These are phyloP conservation scores for Cassiopea andromeda DNA, from an alignment of 30 jellyfish, hydroid and myxozoan species.

Conservation along the genomic window DNA sequence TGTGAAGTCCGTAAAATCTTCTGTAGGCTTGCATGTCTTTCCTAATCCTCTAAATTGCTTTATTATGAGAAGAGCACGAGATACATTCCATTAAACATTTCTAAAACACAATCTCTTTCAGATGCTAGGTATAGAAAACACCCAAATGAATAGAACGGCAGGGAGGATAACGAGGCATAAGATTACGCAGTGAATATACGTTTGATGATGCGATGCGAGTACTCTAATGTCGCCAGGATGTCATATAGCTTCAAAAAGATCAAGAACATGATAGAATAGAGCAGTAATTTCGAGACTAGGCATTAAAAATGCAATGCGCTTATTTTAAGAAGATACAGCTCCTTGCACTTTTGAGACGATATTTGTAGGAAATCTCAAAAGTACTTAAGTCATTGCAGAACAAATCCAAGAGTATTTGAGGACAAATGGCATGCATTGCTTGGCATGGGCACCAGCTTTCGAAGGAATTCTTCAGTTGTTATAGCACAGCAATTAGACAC, in stretches of 20 bases:
- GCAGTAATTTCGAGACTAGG: neutral
- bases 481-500: no score
- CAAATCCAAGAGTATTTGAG: neutral
- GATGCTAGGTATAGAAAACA: neutral
- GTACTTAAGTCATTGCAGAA: neutral
- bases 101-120: neutral
- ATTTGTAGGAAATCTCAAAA: neutral
- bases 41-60: neutral
- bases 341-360: neutral
- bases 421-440: neutral
- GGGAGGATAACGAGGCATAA: neutral
- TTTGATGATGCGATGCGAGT: neutral
- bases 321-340: neutral
- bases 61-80: slow-evolving; percentile 22
- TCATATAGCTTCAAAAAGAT: neutral
- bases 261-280: neutral
- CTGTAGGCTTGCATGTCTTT: slow-evolving; percentile 10
- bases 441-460: no score
- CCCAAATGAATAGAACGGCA: neutral
- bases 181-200: neutral
- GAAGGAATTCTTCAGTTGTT: no score
- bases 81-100: neutral
- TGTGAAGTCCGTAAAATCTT: neutral
- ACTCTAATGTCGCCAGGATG: neutral
- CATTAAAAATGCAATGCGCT: neutral